Percentiles rank a stretch among this genome's conserved stretches.
Evolutionary conservation across 2,888 invertebrate species (phyloP).

Genomic region (Ceriagrion tenellum): DNA sequence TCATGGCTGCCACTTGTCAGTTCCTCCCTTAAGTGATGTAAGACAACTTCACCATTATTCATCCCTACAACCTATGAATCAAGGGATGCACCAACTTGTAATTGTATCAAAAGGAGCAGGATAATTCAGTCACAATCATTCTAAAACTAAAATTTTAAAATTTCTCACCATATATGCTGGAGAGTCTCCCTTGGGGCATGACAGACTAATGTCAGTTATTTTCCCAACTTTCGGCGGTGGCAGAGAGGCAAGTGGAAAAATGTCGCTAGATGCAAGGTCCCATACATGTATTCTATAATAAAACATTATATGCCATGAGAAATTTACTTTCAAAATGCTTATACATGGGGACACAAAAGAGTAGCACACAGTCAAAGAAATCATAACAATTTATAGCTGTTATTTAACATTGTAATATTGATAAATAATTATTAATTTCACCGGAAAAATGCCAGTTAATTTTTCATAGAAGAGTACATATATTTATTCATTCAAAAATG

Average conservation of each 20-base stretch:
- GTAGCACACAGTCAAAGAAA: not conserved
- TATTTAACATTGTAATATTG: not conserved
- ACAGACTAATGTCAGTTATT: not conserved
- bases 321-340: not conserved
- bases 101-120: not conserved
- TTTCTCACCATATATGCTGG: constrained; percentile 59
- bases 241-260: constrained; percentile 39
- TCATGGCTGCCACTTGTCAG: not conserved
- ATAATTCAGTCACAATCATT: not conserved
- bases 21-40: constrained; percentile 23
- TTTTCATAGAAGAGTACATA: too few relatives aligned
- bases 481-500: too few relatives aligned
- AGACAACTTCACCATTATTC: not conserved
- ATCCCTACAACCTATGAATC: constrained; percentile 17
- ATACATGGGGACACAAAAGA: not conserved
- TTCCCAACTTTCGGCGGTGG: not conserved
- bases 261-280: constrained; percentile 48
- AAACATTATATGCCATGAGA: not conserved
- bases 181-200: not conserved
- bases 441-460: too few relatives aligned
- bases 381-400: not conserved
- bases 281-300: constrained; percentile 26
- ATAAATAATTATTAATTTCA: too few relatives aligned
- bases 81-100: not conserved
- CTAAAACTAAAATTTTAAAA: not conserved